These are phyloP conservation scores for Marmota monax DNA, from an alignment of 2,113 vertebrate genomes.

Conservation along the genomic window DNA sequence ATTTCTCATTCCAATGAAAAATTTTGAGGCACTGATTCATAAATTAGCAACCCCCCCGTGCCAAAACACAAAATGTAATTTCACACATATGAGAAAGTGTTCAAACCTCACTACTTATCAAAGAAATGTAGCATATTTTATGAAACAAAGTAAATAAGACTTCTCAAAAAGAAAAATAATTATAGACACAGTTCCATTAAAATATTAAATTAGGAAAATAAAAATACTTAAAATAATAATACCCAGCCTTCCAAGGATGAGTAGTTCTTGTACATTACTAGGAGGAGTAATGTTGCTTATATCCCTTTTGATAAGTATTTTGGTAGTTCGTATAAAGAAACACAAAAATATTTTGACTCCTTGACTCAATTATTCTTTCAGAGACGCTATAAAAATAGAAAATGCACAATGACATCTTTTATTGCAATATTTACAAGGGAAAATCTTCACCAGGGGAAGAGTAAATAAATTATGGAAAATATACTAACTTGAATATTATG, in stretches of 20 bases:
- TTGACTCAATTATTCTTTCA: slow-evolving; percentile 1
- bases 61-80: slow-evolving; percentile 52
- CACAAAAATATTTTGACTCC: slow-evolving; percentile 49
- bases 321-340: background rate
- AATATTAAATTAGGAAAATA: slow-evolving; percentile 54
- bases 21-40: background rate
- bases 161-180: slow-evolving; percentile 53
- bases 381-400: background rate
- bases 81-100: background rate
- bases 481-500: background rate
- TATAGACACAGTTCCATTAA: slow-evolving; percentile 25
- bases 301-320: slow-evolving; percentile 12
- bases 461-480: slow-evolving; percentile 36
- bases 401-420: background rate
- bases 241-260: background rate
- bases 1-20: slow-evolving; percentile 30
- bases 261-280: background rate
- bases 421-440: background rate
- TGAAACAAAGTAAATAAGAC: slow-evolving; percentile 36
- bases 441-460: background rate
- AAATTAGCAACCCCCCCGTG: background rate
- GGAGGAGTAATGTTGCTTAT: background rate
- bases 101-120: slow-evolving; percentile 18
- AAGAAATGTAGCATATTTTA: slow-evolving; percentile 36
- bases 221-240: slow-evolving; percentile 33